phyloP scores from a whole-genome alignment of 2,113 vertebrate species.

The Gallinago undulata region DNA sequence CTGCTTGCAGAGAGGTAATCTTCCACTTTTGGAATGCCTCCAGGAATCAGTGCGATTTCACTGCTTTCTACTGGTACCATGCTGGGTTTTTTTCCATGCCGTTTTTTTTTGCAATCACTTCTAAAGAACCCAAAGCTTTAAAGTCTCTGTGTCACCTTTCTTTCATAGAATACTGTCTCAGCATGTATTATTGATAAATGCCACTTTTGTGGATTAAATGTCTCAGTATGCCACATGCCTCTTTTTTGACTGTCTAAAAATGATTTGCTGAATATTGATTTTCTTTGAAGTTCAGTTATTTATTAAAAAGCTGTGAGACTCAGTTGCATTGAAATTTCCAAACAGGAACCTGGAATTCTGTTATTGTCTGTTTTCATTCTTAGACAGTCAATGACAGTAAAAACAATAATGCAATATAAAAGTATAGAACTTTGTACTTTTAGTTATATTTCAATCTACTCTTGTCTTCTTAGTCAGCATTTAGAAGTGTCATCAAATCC shows the following conservation, averaged over 20 bases:
- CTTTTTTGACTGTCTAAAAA: not conserved
- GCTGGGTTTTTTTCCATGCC: not conserved
- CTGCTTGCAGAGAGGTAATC: not conserved
- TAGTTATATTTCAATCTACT: not conserved
- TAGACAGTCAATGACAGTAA: not conserved
- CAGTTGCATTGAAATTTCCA: not conserved
- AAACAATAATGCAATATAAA: not conserved
- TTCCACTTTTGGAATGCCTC: not conserved
- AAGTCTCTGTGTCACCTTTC: not conserved
- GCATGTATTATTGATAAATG: conserved; percentile 64
- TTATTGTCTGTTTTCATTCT: not conserved
- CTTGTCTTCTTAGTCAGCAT: not conserved
- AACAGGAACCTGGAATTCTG: not conserved
- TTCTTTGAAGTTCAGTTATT: not conserved
- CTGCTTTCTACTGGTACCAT: not conserved
- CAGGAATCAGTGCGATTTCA: not conserved
- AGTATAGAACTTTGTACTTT: not conserved
- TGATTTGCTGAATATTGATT: conserved; percentile 4
- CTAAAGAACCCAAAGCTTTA: conserved; percentile 8
- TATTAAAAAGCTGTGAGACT: not conserved
- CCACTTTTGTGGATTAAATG: conserved; percentile 18
- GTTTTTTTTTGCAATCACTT: not conserved
- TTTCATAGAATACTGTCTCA: not conserved
- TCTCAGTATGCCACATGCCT: not conserved
- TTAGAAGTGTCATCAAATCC: not conserved